These are phyloP conservation scores for Passer montanus DNA, from an alignment of 2,113 vertebrate species.

Conservation along the genomic window DNA sequence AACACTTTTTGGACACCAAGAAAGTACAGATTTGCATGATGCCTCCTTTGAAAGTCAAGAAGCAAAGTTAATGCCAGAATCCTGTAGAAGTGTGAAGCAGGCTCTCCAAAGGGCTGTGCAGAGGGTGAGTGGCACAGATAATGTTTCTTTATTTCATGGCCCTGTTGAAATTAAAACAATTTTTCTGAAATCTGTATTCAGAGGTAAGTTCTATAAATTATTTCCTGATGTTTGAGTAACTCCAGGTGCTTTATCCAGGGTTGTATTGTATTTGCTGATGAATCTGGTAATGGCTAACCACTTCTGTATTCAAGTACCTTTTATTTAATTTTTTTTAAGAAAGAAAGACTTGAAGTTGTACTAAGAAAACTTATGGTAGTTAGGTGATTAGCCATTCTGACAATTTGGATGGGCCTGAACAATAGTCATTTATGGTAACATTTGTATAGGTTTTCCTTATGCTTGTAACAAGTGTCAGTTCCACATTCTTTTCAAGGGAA, in stretches of 20 bases:
- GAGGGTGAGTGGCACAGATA: slow-evolving; percentile 59
- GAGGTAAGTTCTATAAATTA: not conserved
- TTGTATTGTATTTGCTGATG: not conserved
- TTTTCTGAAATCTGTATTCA: not conserved
- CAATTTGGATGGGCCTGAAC: not conserved
- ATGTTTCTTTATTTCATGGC: not conserved
- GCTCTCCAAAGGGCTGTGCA: slow-evolving; percentile 75
- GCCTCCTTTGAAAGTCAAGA: slow-evolving; percentile 70
- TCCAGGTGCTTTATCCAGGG: not conserved
- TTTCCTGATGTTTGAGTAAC: not conserved
- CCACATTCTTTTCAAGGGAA: not conserved
- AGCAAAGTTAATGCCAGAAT: slow-evolving; percentile 70
- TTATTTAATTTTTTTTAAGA: not conserved
- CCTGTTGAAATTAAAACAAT: not conserved
- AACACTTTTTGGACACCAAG: slow-evolving; percentile 72
- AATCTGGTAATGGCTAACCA: not conserved
- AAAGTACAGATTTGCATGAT: slow-evolving; percentile 70
- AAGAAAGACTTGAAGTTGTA: not conserved
- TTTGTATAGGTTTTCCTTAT: not conserved
- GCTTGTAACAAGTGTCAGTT: not conserved
- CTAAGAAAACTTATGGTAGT: not conserved
- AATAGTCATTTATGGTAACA: not conserved
- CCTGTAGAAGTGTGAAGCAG: slow-evolving; percentile 76
- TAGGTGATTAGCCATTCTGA: not conserved
- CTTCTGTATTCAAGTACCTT: not conserved